Base-by-base conservation (phyloP, 2,888 invertebrate species). In the Polia nebulosa region DNA sequence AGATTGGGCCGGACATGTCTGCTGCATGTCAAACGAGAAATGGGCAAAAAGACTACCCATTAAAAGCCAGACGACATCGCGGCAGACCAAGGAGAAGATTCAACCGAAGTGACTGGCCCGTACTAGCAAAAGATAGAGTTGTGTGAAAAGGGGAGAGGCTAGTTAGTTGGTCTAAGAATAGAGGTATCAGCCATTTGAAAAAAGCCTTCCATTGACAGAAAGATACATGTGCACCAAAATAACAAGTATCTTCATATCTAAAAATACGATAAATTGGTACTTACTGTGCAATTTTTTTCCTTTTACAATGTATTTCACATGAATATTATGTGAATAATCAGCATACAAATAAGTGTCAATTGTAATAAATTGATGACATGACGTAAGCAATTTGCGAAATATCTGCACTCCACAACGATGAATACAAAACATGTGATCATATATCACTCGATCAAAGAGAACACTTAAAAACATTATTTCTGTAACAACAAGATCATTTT, bases 401-500 rank as follows among this genome's bases (percentile, higher is more conserved):
- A 81, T 77, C 76, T 34, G 41, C 56, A 53, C 32, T 60, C 44
- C 15, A 29, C 34, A 45, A 51, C 47, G 51, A 61, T 56, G 59
- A 39, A 66, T 45, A 67, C 61, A 61, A 64, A 53, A 45, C 59
- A 49, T 67, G 49, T 81, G 68, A 32, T 63, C 64, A 70, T 72
- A 64, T 71, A 65, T 81, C 63, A 71, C 44, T 69, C 58, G 57
- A 72, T 81, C 78, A 77, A 81, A 59, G 58, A 55, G 36, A 55
- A 76, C 64, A 71, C 78, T 77, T 78, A 81, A 81, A 76, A 63
- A 66, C 81, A 77, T 81, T 77, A 63, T 72, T 78, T 66, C 58
- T 72, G 71, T 56, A 68, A 72, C 59, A 70, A 59, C 64, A 74
- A 77, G 80, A 84, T 82, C 70, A 72, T 80, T 82, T 84, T 69